These are phyloP conservation scores for Megastigmus dorsalis DNA, from an alignment of 2,888 invertebrate genomes.

Conservation along the genomic window DNA sequence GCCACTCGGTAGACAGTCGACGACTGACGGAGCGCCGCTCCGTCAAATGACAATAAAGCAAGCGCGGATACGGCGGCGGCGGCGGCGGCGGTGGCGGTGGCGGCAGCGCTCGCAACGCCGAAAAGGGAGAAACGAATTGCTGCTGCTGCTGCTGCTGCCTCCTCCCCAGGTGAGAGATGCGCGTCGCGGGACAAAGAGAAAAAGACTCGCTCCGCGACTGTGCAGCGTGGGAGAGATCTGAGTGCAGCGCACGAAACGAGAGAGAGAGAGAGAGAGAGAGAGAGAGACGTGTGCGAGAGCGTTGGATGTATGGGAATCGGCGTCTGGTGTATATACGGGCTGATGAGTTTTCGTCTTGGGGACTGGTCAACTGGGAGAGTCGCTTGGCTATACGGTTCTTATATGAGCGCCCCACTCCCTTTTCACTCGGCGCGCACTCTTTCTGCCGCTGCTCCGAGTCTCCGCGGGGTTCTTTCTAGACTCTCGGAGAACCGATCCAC, in stretches of 20 bases:
- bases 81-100: no score
- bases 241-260: not conserved
- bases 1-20: no score
- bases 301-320: no score
- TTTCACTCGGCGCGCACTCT: not conserved
- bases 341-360: conserved; percentile 72
- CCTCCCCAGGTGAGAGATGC: not conserved
- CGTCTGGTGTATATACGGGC: no score
- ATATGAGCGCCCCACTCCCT: conserved; percentile 54
- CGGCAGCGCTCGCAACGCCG: no score
- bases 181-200: not conserved
- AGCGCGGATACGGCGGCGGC: not conserved
- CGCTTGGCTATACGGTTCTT: conserved; percentile 69
- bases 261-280: conserved; percentile 41
- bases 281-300: conserved; percentile 68
- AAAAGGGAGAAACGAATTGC: no score
- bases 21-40: no score
- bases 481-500: no score
- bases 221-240: not conserved
- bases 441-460: not conserved
- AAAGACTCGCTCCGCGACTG: no score
- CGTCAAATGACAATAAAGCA: conserved; percentile 27
- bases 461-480: not conserved
- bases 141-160: not conserved
- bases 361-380: conserved; percentile 74